A percentile compares a stretch with the other conserved stretches of the same genome.
These are phyloP conservation scores for Torymus tubicola DNA, from an alignment of 2,888 invertebrate genomes.

Conservation along the genomic window DNA sequence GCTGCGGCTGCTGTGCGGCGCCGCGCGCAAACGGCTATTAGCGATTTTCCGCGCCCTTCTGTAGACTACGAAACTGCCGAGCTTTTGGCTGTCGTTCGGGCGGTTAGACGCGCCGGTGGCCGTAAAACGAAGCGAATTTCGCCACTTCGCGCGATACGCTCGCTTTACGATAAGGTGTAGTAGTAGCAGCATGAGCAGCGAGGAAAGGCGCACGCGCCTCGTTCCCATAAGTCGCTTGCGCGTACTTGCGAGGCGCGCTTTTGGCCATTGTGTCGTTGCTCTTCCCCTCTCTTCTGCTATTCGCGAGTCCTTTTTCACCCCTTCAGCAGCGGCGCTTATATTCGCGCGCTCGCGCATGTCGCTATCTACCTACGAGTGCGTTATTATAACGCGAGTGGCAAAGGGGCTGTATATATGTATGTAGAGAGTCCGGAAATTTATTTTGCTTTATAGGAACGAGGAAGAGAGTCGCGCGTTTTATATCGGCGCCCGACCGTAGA, in stretches of 20 bases:
- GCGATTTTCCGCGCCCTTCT: slow-evolving; percentile 37
- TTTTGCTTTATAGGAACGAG: slow-evolving; percentile 26
- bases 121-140: slow-evolving; percentile 38
- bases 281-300: slow-evolving; percentile 7
- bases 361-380: slow-evolving; percentile 16
- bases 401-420: not conserved
- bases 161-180: no score
- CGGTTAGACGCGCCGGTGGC: slow-evolving; percentile 17
- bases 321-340: slow-evolving; percentile 36
- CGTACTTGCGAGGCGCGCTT: not conserved
- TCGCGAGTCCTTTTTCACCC: slow-evolving; percentile 33
- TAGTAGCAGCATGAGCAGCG: not conserved
- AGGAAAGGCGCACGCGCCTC: not conserved
- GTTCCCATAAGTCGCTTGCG: not conserved
- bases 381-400: slow-evolving; percentile 13
- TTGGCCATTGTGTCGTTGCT: not conserved
- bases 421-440: slow-evolving; percentile 29
- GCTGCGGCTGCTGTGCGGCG: not conserved
- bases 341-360: not conserved
- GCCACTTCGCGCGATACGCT: not conserved
- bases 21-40: slow-evolving; percentile 15
- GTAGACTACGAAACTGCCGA: slow-evolving; percentile 22
- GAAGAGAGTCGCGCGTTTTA: not conserved
- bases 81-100: slow-evolving; percentile 7
- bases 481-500: no score